Base-by-base conservation (phyloP, 2,113 vertebrate genomes). In the Chloroceryle aenea region DNA sequence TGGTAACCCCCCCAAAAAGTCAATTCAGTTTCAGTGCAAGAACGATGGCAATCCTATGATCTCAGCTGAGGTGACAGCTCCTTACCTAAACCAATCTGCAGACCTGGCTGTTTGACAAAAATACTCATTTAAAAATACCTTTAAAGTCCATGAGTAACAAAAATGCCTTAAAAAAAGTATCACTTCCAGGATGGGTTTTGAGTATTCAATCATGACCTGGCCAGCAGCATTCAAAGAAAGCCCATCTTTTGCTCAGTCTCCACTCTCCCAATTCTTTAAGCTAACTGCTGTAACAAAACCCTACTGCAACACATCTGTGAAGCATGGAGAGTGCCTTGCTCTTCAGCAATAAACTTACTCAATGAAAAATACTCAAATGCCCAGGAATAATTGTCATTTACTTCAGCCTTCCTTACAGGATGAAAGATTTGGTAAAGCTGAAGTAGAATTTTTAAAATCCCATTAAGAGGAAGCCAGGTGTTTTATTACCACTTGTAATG, bases 71-170 rank as follows among this genome's bases (percentile, higher is more conserved):
- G 64, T 23, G 69, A 92, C 47, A 81, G 68, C 12, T 2, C 67
- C 87, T 87, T 85, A 94, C 74, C 74, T 82, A 50, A 93, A 81
- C 47, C 80, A n/a, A 84, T n/a, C 64, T 58, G 45, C 68, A 87
- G 26, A 34, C 47, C 22, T 62, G 80, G 89, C 68, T 71, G 32
- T 17, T 32, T 67, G 76, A 84, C 88, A 88, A 69, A 43, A 88
- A 80, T 2, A 45, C 10, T 40, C 7, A 48, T 66, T 77, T 23
- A 45, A 69, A 91, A 91, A 76, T 23, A 69, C 53, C 77, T 78
- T 26, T 50, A 16, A 47, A 90, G 56, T 43, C 63, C 58, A 18
- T 4, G 12, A 56, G 27, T 20, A 93, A 59, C 7, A 86, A 86
- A 55, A 73, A 73, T 17, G 15, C 18, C 53, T 86, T 47, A 32